A percentile compares a stretch with the other conserved stretches of the same genome.
These are phyloP conservation scores for Apogon hyalosoma DNA, from an alignment of 2,797 vertebrate species.

Conservation along the genomic window DNA sequence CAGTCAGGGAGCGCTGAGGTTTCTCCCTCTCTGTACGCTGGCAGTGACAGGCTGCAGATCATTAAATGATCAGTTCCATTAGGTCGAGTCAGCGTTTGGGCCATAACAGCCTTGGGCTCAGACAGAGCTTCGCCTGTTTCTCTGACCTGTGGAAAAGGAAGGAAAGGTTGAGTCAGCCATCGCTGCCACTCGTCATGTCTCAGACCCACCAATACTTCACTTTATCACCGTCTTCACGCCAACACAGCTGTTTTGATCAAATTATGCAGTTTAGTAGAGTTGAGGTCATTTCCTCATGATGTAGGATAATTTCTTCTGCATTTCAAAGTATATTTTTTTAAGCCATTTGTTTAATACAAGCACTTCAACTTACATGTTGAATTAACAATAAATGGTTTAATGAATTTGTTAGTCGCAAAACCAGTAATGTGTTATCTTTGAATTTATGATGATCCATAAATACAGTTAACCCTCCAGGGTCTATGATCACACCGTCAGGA, in stretches of 20 bases:
- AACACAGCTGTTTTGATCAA: conserved; percentile 35
- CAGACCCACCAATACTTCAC: conserved; percentile 57
- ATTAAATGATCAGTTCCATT: conserved; percentile 70
- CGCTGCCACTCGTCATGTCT: conserved; percentile 66
- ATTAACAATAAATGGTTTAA: no score
- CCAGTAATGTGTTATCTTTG: no score
- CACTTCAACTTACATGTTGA: no score
- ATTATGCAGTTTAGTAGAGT: conserved; percentile 14
- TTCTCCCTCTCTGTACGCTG: conserved; percentile 38
- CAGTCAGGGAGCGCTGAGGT: conserved; percentile 46
- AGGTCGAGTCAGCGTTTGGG: conserved; percentile 43
- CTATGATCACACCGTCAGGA: no score
- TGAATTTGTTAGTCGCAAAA: no score
- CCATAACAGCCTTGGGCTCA: conserved; percentile 44
- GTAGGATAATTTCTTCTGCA: not conserved
- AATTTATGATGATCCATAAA: no score
- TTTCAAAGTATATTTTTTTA: not conserved
- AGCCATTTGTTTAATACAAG: no score
- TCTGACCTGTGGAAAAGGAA: conserved; percentile 49
- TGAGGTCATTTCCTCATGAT: conserved; percentile 2
- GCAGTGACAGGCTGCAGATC: conserved; percentile 62
- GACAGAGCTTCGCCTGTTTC: conserved; percentile 76
- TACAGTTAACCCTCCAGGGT: no score
- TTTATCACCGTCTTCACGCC: conserved; percentile 62
- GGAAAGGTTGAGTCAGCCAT: conserved; percentile 74